Evolutionary conservation across 2,888 invertebrate species (phyloP), one percentile per base, ranked within the genome.

Genomic region (Dyspetes luteomarginatus): DNA sequence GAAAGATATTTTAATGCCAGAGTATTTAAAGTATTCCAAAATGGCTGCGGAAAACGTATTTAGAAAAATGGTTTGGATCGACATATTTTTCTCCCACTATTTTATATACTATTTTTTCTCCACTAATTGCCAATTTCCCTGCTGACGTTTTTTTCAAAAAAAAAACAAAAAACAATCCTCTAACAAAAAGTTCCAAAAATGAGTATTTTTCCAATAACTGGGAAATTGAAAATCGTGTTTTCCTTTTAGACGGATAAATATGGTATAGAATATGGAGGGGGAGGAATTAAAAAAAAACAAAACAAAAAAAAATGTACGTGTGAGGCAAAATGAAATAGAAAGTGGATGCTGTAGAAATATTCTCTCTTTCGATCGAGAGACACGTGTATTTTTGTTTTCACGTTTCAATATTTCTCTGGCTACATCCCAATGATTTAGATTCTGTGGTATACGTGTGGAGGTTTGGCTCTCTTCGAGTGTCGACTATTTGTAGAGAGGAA

Each of bases 401-500:
- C 36, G 17, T 55, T 26, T 24, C 15, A 19, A 24, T 55, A n/a
- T 55, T 55, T 55, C 3, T 26, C n/a, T 7, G n/a, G 30, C 48
- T 24, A 55, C 3, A 55, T 55, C 4, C 15, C 56, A 17, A 56
- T 30, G 56, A 12, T 12, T 3, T 26, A 4, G 26, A 55, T 4
- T 22, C 22, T 24, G 12, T 12, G 12, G 24, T 24, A n/a, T 52
- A 36, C 9, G 30, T 12, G n/a, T 55, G 26, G 12, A n/a, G n/a
- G n/a, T n/a, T n/a, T n/a, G 3, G 1, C 55, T 56, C 30, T 30
- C 30, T 43, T 22, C 3, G n/a, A 43, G 43, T 22, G 0, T 43
- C 62, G 62, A 58, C 28, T 75, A 80, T 71, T 75, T 75, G 69
- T 45, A 60, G 45, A 75, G 60, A 52, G 30, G 17, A 50, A 17